Base-by-base conservation (phyloP, 2,113 vertebrate species). In the Peromyscus maniculatus region DNA sequence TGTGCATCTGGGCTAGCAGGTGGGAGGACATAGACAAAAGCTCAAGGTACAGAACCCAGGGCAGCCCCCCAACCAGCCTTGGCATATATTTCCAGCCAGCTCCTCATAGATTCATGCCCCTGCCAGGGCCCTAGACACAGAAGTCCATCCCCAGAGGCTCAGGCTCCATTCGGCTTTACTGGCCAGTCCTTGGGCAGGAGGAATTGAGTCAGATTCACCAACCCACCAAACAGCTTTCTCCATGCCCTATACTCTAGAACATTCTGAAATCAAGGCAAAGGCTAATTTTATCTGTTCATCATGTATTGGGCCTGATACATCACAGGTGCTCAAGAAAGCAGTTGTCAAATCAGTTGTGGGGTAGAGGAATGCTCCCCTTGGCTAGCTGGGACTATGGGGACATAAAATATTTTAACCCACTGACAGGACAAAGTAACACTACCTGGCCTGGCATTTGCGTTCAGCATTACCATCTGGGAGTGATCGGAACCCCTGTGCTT, bases 361-460 rank as follows among this genome's bases (percentile, higher is more conserved):
- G 28, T 74, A 26, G 71, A 57, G 7, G n/a, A 31, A 72, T 62
- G 21, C 2, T 36, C 36, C 10, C 62, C n/a, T 8, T 71, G 59
- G 43, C 28, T 46, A 92, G 57, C 46, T 88, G 22, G 91, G 10
- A 28, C 15, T 31, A 55, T 78, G 28, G 22, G 24, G 13, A 39
- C n/a, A n/a, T 33, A 24, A 64, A 24, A 67, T 57, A 4, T 86
- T 43, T 22, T 66, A 19, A 1, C 7, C 72, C 52, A 28, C 49
- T 62, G 57, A 62, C 62, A 36, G 66, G 39, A 24, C 1, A 21
- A 59, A 59, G 13, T 24, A 59, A 19, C 1, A 17, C 49, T 5
- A 0, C 24, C 57, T 49, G 1, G 36, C 12, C 46, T 22, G 1
- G 15, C 12, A 24, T 16, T 0, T 39, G 33, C 4, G 7, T 11